A percentile compares a stretch with the other conserved stretches of the same genome.
Evolutionary conservation across 2,113 vertebrate genomes (phyloP).

Genomic region (Menidia beryllina): DNA sequence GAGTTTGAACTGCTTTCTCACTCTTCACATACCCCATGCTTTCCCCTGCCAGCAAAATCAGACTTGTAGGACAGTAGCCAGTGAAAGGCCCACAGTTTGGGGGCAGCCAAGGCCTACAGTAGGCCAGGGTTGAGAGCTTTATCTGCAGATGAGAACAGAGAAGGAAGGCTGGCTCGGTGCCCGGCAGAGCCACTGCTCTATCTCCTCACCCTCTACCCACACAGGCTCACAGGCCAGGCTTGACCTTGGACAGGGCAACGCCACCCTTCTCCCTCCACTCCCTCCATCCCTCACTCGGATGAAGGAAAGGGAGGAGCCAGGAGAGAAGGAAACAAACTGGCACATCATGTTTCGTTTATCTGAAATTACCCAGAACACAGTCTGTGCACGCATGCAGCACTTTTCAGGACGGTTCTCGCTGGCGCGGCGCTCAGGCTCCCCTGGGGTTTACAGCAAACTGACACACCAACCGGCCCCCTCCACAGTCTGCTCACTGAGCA

Average conservation of each 20-base stretch:
- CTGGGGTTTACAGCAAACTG: slow-evolving; percentile 7
- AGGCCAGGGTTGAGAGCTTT: slow-evolving; percentile 52
- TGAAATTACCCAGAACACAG: slow-evolving; percentile 38
- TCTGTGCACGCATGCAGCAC: slow-evolving; percentile 45
- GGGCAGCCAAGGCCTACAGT: too few relatives aligned
- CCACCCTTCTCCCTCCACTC: slow-evolving; percentile 4
- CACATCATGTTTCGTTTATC: slow-evolving; percentile 71
- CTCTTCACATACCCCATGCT: not conserved
- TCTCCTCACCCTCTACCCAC: slow-evolving; percentile 55
- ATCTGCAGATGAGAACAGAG: slow-evolving; percentile 50
- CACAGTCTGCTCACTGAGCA: not conserved
- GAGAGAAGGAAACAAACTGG: slow-evolving; percentile 52
- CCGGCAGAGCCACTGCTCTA: slow-evolving; percentile 52
- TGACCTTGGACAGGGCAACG: slow-evolving; percentile 66
- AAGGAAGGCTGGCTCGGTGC: slow-evolving; percentile 53
- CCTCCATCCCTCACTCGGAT: slow-evolving; percentile 2
- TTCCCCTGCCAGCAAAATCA: slow-evolving; percentile 4
- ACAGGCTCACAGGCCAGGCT: slow-evolving; percentile 55
- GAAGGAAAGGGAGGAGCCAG: slow-evolving; percentile 64
- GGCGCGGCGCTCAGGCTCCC: slow-evolving; percentile 1
- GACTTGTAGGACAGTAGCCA: slow-evolving; percentile 29
- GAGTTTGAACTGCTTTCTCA: slow-evolving; percentile 22
- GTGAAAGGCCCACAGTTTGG: too few relatives aligned
- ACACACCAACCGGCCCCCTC: slow-evolving; percentile 9
- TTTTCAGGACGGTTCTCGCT: slow-evolving; percentile 9